These are phyloP conservation scores for Stramonita haemastoma DNA, from an alignment of 2,888 invertebrate species.

Conservation along the genomic window DNA sequence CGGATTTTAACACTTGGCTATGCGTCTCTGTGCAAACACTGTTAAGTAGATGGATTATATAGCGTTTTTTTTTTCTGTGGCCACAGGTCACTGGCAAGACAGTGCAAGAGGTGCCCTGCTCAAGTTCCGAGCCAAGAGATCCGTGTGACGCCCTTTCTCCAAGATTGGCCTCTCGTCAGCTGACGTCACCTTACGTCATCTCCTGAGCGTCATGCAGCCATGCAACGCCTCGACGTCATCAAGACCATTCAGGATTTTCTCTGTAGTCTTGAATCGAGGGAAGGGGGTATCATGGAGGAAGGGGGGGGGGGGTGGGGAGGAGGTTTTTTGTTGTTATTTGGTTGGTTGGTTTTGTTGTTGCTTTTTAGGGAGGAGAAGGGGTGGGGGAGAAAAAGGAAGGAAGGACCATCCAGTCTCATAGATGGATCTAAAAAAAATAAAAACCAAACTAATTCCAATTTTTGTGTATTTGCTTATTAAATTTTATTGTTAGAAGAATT, in stretches of 20 bases:
- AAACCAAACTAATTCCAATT: no score
- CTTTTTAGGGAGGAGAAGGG: neutral
- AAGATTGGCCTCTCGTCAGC: conserved; percentile 50
- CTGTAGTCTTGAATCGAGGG: no score
- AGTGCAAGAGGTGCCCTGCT: conserved; percentile 47
- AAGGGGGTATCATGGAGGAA: neutral
- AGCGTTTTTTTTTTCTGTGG: neutral
- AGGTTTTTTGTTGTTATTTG: no score
- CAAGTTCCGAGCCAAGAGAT: conserved; percentile 48
- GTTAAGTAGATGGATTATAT: no score
- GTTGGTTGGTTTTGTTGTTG: no score
- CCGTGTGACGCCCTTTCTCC: conserved; percentile 55
- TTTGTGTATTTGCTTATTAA: no score
- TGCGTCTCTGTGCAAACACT: no score
- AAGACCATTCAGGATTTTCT: conserved; percentile 47
- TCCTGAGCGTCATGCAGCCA: conserved; percentile 47
- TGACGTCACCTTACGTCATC: conserved; percentile 44
- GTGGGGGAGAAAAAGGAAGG: neutral
- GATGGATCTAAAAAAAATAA: no score
- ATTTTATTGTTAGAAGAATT: no score
- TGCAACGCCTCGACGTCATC: conserved; percentile 52
- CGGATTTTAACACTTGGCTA: no score
- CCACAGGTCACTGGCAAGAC: conserved; percentile 50
- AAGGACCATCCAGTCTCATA: neutral
- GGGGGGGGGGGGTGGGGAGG: neutral